Percentiles rank a stretch among this genome's conserved stretches.
phyloP scores from a whole-genome alignment of 2,113 vertebrate species.

The Cyprinus carpio region DNA sequence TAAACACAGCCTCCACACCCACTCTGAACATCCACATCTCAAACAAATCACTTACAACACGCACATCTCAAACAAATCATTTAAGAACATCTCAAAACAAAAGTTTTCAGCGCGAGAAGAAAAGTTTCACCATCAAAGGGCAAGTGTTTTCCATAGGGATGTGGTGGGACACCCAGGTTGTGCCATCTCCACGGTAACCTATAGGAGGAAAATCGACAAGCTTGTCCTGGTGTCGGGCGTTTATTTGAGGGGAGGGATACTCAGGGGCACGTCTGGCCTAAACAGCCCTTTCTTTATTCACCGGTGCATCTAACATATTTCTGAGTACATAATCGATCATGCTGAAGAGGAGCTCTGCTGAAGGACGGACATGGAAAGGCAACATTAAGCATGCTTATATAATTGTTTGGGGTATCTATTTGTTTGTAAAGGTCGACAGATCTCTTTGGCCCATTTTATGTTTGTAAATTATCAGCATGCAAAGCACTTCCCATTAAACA shows the following conservation, averaged over 20 bases:
- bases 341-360: constrained; percentile 43
- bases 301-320: constrained; percentile 52
- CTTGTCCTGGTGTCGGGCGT: constrained; percentile 58
- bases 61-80: constrained; percentile 15
- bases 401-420: constrained; percentile 51
- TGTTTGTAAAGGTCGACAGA: constrained; percentile 51
- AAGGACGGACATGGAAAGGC: constrained; percentile 47
- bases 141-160: constrained; percentile 20
- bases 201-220: constrained; percentile 63
- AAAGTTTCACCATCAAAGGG: constrained; percentile 19
- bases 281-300: constrained; percentile 46
- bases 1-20: constrained; percentile 62
- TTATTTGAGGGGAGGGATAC: constrained; percentile 60
- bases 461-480: constrained; percentile 61
- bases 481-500: constrained; percentile 28
- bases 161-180: constrained; percentile 75
- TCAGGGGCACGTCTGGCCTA: constrained; percentile 55
- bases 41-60: constrained; percentile 22
- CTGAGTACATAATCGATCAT: constrained; percentile 64
- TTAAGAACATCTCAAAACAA: constrained; percentile 18
- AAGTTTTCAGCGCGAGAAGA: background rate
- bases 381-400: constrained; percentile 58
- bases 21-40: constrained; percentile 24
- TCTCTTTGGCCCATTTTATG: constrained; percentile 43
- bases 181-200: constrained; percentile 71